Conservation (phyloP, 2,113 vertebrate genomes). For the Sorex araneus region DNA sequence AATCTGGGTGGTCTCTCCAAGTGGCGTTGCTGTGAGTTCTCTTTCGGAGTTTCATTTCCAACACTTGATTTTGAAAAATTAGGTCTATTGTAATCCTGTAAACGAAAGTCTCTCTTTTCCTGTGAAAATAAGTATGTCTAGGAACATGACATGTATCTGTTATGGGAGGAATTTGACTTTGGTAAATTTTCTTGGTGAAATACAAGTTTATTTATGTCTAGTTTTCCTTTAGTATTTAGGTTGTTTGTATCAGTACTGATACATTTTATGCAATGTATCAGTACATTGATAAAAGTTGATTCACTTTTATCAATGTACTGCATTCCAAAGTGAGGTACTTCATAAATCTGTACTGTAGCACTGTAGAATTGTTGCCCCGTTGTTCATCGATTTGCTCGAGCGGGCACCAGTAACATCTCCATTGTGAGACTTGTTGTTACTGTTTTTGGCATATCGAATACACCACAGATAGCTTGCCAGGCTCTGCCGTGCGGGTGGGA, state of each 20-base stretch:
- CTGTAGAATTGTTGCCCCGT: no score
- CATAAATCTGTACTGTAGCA: no score
- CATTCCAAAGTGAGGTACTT: no score
- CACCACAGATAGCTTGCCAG: no score
- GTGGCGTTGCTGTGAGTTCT: constrained; percentile 38
- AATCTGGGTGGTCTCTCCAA: constrained; percentile 44
- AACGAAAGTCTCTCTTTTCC: neutral
- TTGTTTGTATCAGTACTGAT: no score
- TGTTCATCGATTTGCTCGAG: no score
- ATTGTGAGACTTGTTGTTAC: no score
- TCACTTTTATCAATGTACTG: neutral
- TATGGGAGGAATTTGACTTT: constrained; percentile 29
- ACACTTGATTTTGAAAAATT: constrained; percentile 4
- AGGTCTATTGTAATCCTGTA: constrained; percentile 5
- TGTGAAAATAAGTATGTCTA: neutral
- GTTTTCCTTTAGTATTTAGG: neutral
- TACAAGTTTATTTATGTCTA: neutral
- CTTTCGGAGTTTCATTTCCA: constrained; percentile 44
- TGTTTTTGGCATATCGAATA: no score
- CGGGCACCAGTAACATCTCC: no score
- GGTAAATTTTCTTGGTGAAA: constrained; percentile 7
- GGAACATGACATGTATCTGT: neutral
- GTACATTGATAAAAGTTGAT: no score
- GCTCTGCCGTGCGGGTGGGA: no score
- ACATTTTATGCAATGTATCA: no score